Conservation (phyloP, 2,888 invertebrate species). For the Galeruca laticollis region DNA sequence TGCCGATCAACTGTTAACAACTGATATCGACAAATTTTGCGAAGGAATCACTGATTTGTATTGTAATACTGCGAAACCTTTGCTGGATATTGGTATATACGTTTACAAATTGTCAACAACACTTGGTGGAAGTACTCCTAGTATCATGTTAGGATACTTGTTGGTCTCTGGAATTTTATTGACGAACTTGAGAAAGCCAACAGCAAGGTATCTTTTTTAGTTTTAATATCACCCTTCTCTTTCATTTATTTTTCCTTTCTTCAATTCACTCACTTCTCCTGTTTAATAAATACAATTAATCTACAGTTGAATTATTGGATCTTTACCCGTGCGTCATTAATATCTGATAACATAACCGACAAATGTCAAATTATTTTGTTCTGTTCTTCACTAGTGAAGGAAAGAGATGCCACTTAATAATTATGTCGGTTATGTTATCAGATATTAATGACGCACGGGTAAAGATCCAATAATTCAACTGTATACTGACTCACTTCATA, state of each 20-base stretch:
- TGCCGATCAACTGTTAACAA: slow-evolving; percentile 95
- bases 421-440: too few species aligned
- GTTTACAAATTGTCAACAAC: slow-evolving; percentile 90
- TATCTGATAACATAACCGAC: too few species aligned
- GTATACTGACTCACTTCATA: too few species aligned
- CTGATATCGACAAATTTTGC: slow-evolving; percentile 98
- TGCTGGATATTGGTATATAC: slow-evolving; percentile 94
- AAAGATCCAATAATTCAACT: too few species aligned
- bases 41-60: slow-evolving; percentile 95
- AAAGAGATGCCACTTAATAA: too few species aligned
- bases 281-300: too few species aligned
- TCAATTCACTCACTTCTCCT: neutral
- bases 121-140: slow-evolving; percentile 89
- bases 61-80: slow-evolving; percentile 95
- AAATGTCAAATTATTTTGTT: too few species aligned
- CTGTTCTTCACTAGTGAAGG: too few species aligned
- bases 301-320: too few species aligned
- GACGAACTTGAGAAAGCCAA: slow-evolving; percentile 89
- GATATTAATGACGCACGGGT: too few species aligned
- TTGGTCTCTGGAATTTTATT: slow-evolving; percentile 87
- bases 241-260: neutral
- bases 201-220: slow-evolving; percentile 67
- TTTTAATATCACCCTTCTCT: neutral
- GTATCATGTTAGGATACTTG: slow-evolving; percentile 88
- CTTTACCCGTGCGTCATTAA: too few species aligned